Conservation (phyloP, 2,797 vertebrate genomes). For the Lagodon rhomboides region DNA sequence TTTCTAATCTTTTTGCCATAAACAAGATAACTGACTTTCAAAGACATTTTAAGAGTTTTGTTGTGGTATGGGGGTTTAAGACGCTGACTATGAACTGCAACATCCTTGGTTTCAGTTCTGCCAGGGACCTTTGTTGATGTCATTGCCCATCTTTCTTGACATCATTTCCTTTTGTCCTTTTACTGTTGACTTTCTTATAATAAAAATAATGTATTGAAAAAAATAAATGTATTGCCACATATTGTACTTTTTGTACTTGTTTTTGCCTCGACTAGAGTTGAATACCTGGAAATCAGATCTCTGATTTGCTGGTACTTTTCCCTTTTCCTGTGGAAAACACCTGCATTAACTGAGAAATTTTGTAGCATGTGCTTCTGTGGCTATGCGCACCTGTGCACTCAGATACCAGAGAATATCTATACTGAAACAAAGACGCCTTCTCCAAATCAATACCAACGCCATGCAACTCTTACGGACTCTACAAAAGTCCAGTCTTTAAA, state of each 20-base stretch:
- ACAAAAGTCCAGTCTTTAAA: neutral
- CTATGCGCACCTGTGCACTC: neutral
- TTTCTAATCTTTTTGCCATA: neutral
- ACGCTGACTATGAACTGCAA: neutral
- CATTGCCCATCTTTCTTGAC: neutral
- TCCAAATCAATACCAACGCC: neutral
- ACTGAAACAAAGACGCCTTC: neutral
- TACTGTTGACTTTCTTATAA: neutral
- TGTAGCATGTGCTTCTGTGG: neutral
- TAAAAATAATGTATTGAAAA: neutral
- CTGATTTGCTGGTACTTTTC: neutral
- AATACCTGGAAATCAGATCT: too few species aligned
- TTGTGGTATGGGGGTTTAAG: neutral
- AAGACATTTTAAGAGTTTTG: too few species aligned
- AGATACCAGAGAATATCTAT: too few species aligned
- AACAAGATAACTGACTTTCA: neutral
- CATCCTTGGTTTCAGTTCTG: neutral
- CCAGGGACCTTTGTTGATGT: neutral
- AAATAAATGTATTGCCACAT: neutral
- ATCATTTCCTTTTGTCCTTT: neutral
- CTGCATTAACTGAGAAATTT: neutral
- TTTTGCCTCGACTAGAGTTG: too few species aligned
- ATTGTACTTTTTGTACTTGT: neutral
- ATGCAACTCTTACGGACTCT: neutral
- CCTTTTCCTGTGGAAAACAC: neutral